Conservation (phyloP, 2,113 vertebrate species). For the Motacilla tschutschensis region DNA sequence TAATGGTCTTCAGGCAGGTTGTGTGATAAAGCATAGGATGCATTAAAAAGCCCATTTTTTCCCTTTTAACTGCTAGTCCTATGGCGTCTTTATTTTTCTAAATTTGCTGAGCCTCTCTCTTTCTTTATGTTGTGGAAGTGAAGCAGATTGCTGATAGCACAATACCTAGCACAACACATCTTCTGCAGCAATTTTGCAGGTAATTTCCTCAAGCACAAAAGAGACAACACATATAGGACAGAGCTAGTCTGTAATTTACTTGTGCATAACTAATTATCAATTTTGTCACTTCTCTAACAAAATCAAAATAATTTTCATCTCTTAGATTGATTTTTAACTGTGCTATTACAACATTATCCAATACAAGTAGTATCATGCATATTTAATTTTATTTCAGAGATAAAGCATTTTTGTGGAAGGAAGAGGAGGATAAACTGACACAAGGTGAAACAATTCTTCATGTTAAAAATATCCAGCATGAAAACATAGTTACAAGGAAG, state of each 20-base stretch:
- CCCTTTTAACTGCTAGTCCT: conserved; percentile 3
- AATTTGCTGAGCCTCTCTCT: conserved; percentile 43
- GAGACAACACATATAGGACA: not conserved
- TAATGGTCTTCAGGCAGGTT: not conserved
- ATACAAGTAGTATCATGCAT: conserved; percentile 61
- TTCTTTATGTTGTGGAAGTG: conserved; percentile 42
- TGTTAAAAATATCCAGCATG: conserved; percentile 64
- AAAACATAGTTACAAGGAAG: conserved; percentile 71
- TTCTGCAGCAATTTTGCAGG: conserved; percentile 43
- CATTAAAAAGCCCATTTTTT: not conserved
- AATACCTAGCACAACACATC: not conserved
- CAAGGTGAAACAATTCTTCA: conserved; percentile 72
- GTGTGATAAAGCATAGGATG: not conserved
- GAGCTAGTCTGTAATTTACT: conserved; percentile 39
- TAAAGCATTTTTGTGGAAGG: conserved; percentile 68
- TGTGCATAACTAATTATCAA: conserved; percentile 40
- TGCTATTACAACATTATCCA: conserved; percentile 25
- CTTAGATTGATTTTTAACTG: conserved; percentile 60
- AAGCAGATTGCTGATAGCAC: conserved; percentile 39
- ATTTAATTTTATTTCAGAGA: conserved; percentile 66
- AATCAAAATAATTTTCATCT: conserved; percentile 58
- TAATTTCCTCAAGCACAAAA: conserved; percentile 56
- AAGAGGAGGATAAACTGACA: conserved; percentile 57
- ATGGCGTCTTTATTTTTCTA: not conserved
- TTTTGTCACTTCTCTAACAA: conserved; percentile 46